Evolutionary conservation across 2,888 invertebrate species (phyloP), one percentile per base, ranked within the genome.

Genomic region (Hypercompe scribonia): DNA sequence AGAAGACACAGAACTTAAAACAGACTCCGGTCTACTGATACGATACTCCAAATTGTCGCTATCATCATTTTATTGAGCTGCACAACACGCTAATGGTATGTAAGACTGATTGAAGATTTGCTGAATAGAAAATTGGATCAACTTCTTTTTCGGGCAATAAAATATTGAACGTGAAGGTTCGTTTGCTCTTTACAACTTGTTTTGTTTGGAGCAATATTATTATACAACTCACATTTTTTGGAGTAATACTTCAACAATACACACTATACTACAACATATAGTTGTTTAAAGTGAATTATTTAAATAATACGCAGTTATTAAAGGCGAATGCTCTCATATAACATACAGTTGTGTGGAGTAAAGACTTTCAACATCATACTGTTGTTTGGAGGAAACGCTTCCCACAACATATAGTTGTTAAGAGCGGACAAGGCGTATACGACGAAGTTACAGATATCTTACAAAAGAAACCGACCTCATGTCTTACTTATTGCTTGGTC

Each of bases 51-150:
- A 31, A 24, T 63, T 7, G 11, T 28, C 61, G 81, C 74, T 72
- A 71, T 84, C 85, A 85, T 85, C 79, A 70, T 87, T 88, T 86
- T 81, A 70, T 75, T 73, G 81, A 72, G 74, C 70, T 58, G 66
- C 65, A 74, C 84, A 84, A 90, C 91, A 91, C 91, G 92, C 92
- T 91, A 89, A 90, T 91, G 91, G 90, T 89, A 84, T 81, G 87
- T 82, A 86, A 90, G 91, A 91, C 90, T 92, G 92, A 92, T 86
- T 78, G 84, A 86, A 86, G 84, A 85, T 81, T 84, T 81, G 78
- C 79, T 77, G 63, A 75, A 74, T 74, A 71, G 74, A 73, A 74
- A 61, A 39, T 11, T 58, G 69, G 58, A 39, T 58, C 39, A 31
- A 61, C 54, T 54, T 73, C 78, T 39, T 21, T 73, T 63, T 50